Base-by-base conservation (phyloP, 2,113 vertebrate species). In the Buteo buteo region DNA sequence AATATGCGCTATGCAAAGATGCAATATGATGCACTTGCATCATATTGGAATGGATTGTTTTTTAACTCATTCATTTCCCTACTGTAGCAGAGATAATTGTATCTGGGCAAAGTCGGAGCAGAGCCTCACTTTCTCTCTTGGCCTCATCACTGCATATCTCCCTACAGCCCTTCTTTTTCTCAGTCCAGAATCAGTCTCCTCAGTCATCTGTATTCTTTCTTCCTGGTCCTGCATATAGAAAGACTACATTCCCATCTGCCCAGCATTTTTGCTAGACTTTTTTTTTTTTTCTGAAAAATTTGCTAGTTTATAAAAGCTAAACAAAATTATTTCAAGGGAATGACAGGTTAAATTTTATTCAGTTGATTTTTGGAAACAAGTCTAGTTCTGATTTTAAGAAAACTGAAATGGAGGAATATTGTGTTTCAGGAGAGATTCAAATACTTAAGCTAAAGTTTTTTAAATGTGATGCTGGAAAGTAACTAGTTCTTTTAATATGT, bases 131-230 rank as follows among this genome's bases (percentile, higher is more conserved):
- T 73, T 28, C 28, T 67, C 24, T 52, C 55, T 64, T 4, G 5
- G 42, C 52, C 40, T n/a, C 1, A 3, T 83, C 58, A 49, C 36
- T 3, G 1, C 3, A 0, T 38, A 12, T 47, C 34, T 88, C 34
- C 34, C 24, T 86, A 7, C 42, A 79, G 38, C 29, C 34, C 40
- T 83, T 62, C 67, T 76, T 79, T 82, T 58, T 54, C 36, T 65
- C 32, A 49, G n/a, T n/a, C 47, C 57, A 32, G 21, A 49, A 31
- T 59, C 29, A 32, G 36, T 62, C 42, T 94, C n/a, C 38, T 83
- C 15, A 32, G 9, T 76, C 28, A 34, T 58, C 55, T 40, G 4
- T 88, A 9, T 22, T 73, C 45, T 77, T 73, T 58, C 13, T 45
- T 89, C 13, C 61, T 47, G 8, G n/a, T 54, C 25, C 70, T 78